Evolutionary conservation across 2,113 vertebrate genomes (phyloP), one percentile per base, ranked within the genome.

Genomic region (Clarias gariepinus): DNA sequence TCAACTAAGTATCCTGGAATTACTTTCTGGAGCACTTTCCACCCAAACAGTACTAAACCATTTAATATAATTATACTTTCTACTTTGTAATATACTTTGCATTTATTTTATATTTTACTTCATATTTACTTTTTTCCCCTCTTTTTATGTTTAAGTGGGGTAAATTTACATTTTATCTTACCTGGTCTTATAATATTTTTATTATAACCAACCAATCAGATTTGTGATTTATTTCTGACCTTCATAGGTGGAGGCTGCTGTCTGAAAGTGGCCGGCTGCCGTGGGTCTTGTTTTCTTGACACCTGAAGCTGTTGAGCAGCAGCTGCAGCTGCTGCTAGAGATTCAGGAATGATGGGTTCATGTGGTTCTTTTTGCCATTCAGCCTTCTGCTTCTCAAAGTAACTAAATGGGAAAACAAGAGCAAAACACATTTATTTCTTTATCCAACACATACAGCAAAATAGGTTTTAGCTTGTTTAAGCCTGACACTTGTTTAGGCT

Each of bases 361-460:
- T 98, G 98, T 0, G 97, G 96, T 91, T 99, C 98, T 52, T 98
- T 99, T 93, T 99, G 98, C 98, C 98, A 99, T 90, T 99, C 98
- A 0, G 98, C 98, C 92, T 99, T 99, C 92, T 99, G 98, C 94
- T 99, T 99, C 92, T 99, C 98, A 91, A 99, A 99, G 95, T 99
- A 99, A 74, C 83, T 86, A 63, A 30, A 89, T 74, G 21, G 61
- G 90, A 36, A 41, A 64, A 58, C 83, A 85, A 52, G 79, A 68
- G 82, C 58, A 25, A 87, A 30, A 80, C 3, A 30, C 4, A 41
- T 58, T 64, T 69, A 9, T n/a, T 69, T 80, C 61, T 52, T 80
- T 69, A 33, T 41, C 57, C 15, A 41, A 57, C 61, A 85, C 6
- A 25, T 80, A 21, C 13, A 41, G 61, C 21, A 69, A 0, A n/a